phyloP scores from a whole-genome alignment of 2,888 invertebrate species.

The Phyllotreta cruciferae region DNA sequence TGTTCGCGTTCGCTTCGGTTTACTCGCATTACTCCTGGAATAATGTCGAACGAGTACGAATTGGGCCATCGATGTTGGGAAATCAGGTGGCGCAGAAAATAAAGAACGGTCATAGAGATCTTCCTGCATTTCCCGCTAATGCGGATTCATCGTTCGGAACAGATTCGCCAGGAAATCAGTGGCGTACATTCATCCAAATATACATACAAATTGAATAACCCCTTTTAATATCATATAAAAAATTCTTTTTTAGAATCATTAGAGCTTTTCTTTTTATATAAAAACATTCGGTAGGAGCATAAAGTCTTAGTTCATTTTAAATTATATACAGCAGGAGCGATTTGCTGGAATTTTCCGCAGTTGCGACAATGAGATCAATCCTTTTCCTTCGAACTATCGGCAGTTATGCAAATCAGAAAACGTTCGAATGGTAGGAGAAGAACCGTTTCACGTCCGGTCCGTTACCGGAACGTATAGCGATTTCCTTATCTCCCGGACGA shows the following conservation, averaged over 20 bases:
- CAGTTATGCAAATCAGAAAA: slow-evolving; percentile 10
- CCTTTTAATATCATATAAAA: background rate
- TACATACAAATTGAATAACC: background rate
- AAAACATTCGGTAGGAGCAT: too few species aligned
- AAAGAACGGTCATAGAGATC: slow-evolving; percentile 10
- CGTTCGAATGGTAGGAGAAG: slow-evolving; percentile 1
- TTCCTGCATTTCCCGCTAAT: slow-evolving; percentile 13
- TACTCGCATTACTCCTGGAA: too few species aligned
- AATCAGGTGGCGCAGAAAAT: slow-evolving; percentile 20
- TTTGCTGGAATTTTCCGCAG: background rate
- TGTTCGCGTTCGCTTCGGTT: too few species aligned
- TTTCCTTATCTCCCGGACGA: slow-evolving; percentile 1
- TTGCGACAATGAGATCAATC: slow-evolving; percentile 7
- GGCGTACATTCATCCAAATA: background rate
- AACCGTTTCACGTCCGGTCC: slow-evolving; percentile 2
- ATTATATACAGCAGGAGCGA: too few species aligned
- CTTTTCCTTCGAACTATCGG: slow-evolving; percentile 4
- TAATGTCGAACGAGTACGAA: slow-evolving; percentile 1
- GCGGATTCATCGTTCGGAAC: background rate
- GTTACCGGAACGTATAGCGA: slow-evolving; percentile 3
- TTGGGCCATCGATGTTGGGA: slow-evolving; percentile 12
- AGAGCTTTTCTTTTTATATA: background rate
- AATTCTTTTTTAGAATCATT: background rate
- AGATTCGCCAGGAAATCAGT: background rate
- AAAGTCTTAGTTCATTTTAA: too few species aligned